Conservation (phyloP, 2,888 invertebrate genomes). For the Trachelus stipa region DNA sequence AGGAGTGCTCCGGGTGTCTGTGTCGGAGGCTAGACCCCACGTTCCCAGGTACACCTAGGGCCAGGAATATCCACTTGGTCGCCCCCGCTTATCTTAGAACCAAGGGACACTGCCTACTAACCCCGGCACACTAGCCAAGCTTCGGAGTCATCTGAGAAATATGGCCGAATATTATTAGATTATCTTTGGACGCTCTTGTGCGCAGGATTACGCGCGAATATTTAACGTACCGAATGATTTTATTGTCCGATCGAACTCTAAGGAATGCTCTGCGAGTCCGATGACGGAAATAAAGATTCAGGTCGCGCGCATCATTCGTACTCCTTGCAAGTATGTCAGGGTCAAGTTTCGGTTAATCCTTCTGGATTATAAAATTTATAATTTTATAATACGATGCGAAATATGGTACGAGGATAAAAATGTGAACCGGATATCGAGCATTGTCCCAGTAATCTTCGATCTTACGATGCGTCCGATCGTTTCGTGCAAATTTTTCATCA, state of each 20-base stretch:
- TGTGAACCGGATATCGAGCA: neutral
- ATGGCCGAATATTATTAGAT: constrained; percentile 55
- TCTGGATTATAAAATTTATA: neutral
- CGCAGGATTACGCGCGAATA: constrained; percentile 17
- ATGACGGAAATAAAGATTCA: neutral
- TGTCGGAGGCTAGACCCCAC: constrained; percentile 25
- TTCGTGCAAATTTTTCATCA: neutral
- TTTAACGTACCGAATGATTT: neutral
- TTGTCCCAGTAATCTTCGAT: neutral
- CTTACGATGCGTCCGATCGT: neutral
- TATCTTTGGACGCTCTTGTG: constrained; percentile 38
- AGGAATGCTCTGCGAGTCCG: neutral
- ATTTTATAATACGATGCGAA: neutral
- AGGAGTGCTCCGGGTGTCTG: constrained; percentile 15
- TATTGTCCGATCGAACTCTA: neutral
- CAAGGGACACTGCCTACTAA: constrained; percentile 38
- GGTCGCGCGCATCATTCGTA: neutral
- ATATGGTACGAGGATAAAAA: neutral
- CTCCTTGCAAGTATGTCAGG: neutral
- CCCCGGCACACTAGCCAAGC: constrained; percentile 45
- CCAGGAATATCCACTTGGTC: constrained; percentile 45
- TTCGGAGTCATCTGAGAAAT: constrained; percentile 45
- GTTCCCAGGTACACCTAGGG: constrained; percentile 40
- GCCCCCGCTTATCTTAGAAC: constrained; percentile 37
- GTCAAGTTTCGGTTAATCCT: neutral